Percentiles rank a stretch among this genome's conserved stretches.
phyloP scores from a whole-genome alignment of 2,888 invertebrate species.

The Cryptosula pallasiana region DNA sequence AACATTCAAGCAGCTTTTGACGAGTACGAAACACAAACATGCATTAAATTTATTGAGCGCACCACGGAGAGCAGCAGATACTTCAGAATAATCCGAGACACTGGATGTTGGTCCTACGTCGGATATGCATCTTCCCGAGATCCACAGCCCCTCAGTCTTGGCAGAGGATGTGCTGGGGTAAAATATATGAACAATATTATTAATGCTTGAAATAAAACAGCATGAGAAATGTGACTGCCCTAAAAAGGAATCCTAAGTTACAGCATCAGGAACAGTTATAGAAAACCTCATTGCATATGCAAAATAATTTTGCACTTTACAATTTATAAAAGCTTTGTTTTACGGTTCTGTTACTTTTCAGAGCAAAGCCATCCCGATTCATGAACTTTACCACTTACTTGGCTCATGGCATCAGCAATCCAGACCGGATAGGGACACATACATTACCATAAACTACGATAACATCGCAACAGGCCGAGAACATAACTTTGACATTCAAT shows the following conservation, averaged over 20 bases:
- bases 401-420: not conserved
- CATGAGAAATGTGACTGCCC: too few species aligned
- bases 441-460: not conserved
- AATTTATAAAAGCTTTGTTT: too few species aligned
- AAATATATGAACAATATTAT: too few species aligned
- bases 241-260: too few species aligned
- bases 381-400: not conserved
- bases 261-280: too few species aligned
- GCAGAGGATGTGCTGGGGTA: not conserved
- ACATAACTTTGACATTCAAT: not conserved
- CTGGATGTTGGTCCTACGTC: not conserved
- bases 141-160: not conserved
- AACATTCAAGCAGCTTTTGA: not conserved
- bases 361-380: not conserved
- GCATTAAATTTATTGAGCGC: not conserved
- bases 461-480: not conserved
- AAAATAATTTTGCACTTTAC: too few species aligned
- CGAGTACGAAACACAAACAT: not conserved
- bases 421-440: not conserved
- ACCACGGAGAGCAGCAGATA: not conserved
- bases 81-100: not conserved
- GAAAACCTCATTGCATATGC: too few species aligned
- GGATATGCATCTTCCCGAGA: not conserved
- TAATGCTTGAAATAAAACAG: too few species aligned
- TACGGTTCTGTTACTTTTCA: too few species aligned